Evolutionary conservation across 2,888 invertebrate species (phyloP).

Genomic region (Drosophila stalkeri): DNA sequence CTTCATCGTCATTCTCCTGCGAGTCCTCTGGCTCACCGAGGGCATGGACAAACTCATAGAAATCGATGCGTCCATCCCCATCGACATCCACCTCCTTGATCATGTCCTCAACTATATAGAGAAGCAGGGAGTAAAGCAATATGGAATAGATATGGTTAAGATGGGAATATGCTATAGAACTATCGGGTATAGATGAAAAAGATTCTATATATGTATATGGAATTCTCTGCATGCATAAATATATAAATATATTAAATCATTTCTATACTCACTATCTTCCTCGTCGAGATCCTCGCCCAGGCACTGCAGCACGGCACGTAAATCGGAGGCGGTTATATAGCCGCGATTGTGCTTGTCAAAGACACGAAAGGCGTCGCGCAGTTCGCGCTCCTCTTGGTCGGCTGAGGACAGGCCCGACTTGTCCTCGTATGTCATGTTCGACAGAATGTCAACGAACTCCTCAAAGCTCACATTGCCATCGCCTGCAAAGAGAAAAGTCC

Average conservation of each 20-base stretch:
- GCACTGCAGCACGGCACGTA: slow-evolving; percentile 94
- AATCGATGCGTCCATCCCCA: slow-evolving; percentile 96
- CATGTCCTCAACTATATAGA: slow-evolving; percentile 94
- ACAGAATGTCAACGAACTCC: slow-evolving; percentile 94
- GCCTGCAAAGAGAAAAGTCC: slow-evolving; percentile 86
- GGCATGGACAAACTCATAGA: slow-evolving; percentile 94
- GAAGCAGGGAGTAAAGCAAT: not conserved
- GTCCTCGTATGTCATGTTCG: slow-evolving; percentile 89
- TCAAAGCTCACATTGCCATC: slow-evolving; percentile 95
- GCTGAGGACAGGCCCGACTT: slow-evolving; percentile 87
- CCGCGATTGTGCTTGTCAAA: slow-evolving; percentile 96
- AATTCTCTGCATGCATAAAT: no score
- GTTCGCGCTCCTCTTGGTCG: slow-evolving; percentile 93
- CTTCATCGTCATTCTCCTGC: slow-evolving; percentile 89
- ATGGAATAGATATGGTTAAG: not conserved
- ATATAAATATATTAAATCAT: not conserved
- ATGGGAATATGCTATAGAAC: not conserved
- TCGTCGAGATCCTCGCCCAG: slow-evolving; percentile 95
- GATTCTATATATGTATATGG: no score
- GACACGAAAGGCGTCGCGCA: slow-evolving; percentile 94
- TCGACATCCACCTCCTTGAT: slow-evolving; percentile 98
- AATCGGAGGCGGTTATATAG: slow-evolving; percentile 95
- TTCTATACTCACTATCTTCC: slow-evolving; percentile 91
- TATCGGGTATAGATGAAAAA: not conserved
- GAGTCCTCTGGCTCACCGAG: slow-evolving; percentile 94